Percentiles rank a stretch among this genome's conserved stretches.
Evolutionary conservation across 2,888 invertebrate genomes (phyloP).

Genomic region (Antheraea assamensis): DNA sequence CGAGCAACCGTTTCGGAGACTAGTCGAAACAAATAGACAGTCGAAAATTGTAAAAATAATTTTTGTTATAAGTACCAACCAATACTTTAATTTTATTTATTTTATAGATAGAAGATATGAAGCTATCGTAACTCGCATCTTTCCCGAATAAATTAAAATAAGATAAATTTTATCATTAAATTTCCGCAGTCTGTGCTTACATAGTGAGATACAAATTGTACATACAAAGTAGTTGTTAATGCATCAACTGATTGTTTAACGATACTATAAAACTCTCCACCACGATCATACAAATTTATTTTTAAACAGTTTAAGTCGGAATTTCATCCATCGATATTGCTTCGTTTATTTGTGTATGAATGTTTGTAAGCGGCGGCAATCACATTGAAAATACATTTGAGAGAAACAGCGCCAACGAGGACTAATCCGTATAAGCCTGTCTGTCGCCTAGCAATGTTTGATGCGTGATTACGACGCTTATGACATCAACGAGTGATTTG

Average conservation of each 20-base stretch:
- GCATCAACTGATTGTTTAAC: constrained; percentile 1
- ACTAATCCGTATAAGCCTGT: constrained; percentile 24
- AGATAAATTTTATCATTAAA: background rate
- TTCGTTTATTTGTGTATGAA: constrained; percentile 5
- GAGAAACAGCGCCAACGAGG: constrained; percentile 11
- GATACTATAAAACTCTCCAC: background rate
- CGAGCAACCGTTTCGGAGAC: too few species aligned
- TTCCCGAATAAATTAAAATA: background rate
- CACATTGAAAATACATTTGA: constrained; percentile 7
- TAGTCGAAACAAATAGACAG: too few species aligned
- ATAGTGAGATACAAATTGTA: background rate
- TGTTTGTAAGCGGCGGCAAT: constrained; percentile 10
- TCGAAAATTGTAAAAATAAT: too few species aligned
- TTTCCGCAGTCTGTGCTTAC: background rate
- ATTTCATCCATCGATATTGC: background rate
- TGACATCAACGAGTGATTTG: constrained; percentile 20
- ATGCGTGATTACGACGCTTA: constrained; percentile 22
- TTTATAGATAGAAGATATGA: too few species aligned
- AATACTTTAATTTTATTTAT: too few species aligned
- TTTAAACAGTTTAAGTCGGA: constrained; percentile 6
- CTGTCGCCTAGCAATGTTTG: constrained; percentile 23
- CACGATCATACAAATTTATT: background rate
- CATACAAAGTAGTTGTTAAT: constrained; percentile 1
- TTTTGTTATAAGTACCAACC: too few species aligned
- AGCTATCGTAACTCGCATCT: background rate